Conservation (phyloP, 2,888 invertebrate genomes). For the Pherbina coryleti region DNA sequence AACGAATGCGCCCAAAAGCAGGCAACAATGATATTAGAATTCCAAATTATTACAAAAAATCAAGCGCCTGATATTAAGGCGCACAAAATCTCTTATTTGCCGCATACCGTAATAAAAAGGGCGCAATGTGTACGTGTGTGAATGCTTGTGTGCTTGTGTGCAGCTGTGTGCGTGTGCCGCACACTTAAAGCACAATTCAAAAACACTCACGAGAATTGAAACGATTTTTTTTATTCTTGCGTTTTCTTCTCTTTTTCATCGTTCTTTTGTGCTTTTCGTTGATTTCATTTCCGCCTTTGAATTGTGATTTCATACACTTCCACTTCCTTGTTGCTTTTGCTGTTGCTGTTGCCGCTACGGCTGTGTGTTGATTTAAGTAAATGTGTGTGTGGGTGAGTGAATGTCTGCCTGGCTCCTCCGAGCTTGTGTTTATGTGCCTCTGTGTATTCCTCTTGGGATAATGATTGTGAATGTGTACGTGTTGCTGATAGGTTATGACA, state of each 20-base stretch:
- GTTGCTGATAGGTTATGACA: conserved; percentile 1
- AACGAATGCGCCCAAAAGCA: neutral
- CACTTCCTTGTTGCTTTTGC: neutral
- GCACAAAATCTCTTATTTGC: too few species aligned
- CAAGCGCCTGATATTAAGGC: neutral
- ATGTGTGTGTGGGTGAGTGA: too few species aligned
- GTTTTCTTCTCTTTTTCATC: neutral
- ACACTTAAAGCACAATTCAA: neutral
- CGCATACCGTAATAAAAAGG: neutral
- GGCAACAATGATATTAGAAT: neutral
- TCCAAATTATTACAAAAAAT: neutral
- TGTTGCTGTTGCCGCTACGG: neutral
- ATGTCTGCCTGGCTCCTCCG: too few species aligned
- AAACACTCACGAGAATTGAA: conserved; percentile 4
- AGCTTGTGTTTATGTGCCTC: neutral
- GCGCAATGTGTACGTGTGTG: neutral
- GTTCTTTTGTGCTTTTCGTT: neutral
- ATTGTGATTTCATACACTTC: conserved; percentile 10
- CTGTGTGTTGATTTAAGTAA: neutral
- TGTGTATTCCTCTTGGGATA: neutral
- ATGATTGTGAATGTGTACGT: neutral
- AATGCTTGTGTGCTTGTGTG: neutral
- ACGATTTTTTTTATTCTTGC: conserved; percentile 7
- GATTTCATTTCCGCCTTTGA: conserved; percentile 1
- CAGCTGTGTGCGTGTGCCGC: neutral